Evolutionary conservation across 2,113 vertebrate species (phyloP).

Genomic region (Pogona vitticeps): DNA sequence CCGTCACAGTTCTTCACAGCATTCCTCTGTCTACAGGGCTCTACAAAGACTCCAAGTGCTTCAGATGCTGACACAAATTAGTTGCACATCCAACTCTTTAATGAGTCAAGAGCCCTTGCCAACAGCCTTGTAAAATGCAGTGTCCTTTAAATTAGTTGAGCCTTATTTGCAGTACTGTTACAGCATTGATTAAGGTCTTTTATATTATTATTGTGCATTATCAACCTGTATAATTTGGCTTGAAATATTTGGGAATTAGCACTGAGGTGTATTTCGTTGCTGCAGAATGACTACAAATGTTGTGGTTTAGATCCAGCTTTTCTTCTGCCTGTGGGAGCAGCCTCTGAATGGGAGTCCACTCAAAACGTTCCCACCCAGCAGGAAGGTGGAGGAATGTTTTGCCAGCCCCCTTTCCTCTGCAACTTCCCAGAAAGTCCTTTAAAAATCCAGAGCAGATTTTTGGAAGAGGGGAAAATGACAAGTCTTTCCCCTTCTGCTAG

Average conservation of each 20-base stretch:
- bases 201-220: not conserved
- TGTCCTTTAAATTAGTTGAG: not conserved
- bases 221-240: not conserved
- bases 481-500: not conserved
- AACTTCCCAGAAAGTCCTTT: not conserved
- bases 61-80: conserved; percentile 4
- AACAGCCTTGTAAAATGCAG: not conserved
- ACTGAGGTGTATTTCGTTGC: not conserved
- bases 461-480: not conserved
- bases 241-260: not conserved
- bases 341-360: not conserved
- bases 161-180: not conserved
- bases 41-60: not conserved
- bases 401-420: not conserved
- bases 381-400: not conserved
- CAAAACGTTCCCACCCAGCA: not conserved
- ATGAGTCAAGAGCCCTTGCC: not conserved
- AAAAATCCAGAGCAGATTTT: not conserved
- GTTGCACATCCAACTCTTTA: not conserved
- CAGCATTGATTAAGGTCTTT: not conserved
- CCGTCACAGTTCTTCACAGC: not conserved
- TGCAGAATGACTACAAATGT: not conserved
- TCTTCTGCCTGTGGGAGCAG: not conserved
- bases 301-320: not conserved
- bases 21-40: not conserved